Conservation (phyloP, 2,888 invertebrate genomes). For the Tiliacea aurago region DNA sequence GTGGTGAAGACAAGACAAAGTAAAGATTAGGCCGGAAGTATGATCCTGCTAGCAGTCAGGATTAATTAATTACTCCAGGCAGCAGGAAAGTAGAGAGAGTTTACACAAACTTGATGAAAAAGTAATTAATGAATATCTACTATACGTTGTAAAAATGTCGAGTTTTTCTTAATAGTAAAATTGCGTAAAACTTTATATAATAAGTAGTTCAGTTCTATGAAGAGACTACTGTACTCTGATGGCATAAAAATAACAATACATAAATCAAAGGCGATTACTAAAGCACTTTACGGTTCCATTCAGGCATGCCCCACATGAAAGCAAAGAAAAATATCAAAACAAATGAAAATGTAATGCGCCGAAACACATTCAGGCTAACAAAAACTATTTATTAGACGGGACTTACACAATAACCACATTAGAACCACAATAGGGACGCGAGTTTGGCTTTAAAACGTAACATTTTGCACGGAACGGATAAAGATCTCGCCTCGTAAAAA, state of each 20-base stretch:
- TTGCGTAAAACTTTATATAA: neutral
- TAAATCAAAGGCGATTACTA: neutral
- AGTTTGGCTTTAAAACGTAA: conserved; percentile 69
- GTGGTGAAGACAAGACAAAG: conserved; percentile 40
- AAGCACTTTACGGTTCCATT: neutral
- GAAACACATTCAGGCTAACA: conserved; percentile 38
- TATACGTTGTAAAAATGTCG: conserved; percentile 8
- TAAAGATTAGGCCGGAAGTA: conserved; percentile 56
- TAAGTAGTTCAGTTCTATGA: neutral
- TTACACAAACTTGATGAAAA: conserved; percentile 46
- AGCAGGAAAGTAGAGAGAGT: conserved; percentile 35
- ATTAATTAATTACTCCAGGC: conserved; percentile 53
- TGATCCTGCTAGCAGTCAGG: conserved; percentile 51
- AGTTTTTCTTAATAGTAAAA: conserved; percentile 14
- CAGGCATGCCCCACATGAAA: neutral
- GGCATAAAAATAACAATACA: neutral
- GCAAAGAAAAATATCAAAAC: conserved; percentile 8
- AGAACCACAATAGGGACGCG: conserved; percentile 61
- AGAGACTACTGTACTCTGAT: too few species aligned
- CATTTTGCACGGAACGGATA: conserved; percentile 81
- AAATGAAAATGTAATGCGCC: conserved; percentile 28
- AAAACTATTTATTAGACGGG: conserved; percentile 49
- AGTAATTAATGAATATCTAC: conserved; percentile 44
- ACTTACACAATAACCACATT: conserved; percentile 63
- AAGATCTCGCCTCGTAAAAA: conserved; percentile 81